phyloP scores from a whole-genome alignment of 2,797 vertebrate species.

The Chrosomus eos region DNA sequence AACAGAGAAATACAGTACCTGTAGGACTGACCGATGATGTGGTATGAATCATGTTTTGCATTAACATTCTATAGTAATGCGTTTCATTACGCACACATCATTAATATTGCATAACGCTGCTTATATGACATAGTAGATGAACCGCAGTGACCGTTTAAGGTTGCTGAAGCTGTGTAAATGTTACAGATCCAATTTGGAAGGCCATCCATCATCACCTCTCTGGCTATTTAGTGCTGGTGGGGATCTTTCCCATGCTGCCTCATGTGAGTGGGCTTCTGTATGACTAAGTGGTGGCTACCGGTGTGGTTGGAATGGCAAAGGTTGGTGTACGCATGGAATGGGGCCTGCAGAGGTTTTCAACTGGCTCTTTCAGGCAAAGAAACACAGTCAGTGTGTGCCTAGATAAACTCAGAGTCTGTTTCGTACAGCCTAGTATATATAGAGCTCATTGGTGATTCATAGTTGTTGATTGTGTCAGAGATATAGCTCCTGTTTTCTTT shows the following conservation, averaged over 20 bases:
- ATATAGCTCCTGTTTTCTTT: constrained; percentile 9
- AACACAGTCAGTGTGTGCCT: constrained; percentile 31
- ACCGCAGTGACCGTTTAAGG: background rate
- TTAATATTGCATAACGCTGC: constrained; percentile 2
- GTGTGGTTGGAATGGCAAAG: constrained; percentile 44
- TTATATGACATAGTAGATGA: constrained; percentile 16
- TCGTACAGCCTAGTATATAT: background rate
- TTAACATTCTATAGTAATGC: background rate
- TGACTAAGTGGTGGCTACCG: constrained; percentile 34
- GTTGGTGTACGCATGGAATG: constrained; percentile 12
- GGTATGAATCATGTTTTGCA: constrained; percentile 18
- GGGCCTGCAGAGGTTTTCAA: constrained; percentile 23
- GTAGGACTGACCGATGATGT: constrained; percentile 20
- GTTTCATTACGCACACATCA: constrained; percentile 18
- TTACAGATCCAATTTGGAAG: constrained; percentile 41
- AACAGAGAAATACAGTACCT: constrained; percentile 13
- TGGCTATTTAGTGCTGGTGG: constrained; percentile 3
- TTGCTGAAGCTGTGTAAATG: constrained; percentile 46
- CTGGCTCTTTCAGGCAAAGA: constrained; percentile 39
- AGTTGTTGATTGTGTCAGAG: background rate
- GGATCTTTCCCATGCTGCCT: constrained; percentile 48
- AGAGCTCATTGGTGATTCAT: constrained; percentile 17
- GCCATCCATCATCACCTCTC: constrained; percentile 40
- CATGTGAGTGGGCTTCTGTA: constrained; percentile 36
- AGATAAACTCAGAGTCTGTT: constrained; percentile 12